Percentiles rank a stretch among this genome's conserved stretches.
phyloP scores from a whole-genome alignment of 1,140 invertebrate genomes.

The Oscheius sp. region DNA sequence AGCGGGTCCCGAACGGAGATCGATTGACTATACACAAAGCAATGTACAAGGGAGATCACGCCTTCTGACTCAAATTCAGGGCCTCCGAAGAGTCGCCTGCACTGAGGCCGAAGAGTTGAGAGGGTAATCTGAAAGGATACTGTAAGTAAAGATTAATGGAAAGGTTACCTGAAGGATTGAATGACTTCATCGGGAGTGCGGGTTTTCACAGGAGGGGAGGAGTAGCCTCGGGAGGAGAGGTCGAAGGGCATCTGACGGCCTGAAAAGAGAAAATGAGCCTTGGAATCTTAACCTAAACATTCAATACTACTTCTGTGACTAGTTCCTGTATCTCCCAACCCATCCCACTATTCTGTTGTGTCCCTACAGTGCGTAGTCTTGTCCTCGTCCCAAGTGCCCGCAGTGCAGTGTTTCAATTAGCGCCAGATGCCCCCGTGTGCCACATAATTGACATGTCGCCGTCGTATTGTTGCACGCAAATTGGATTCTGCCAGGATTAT shows the following conservation, averaged over 20 bases:
- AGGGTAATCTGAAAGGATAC: background rate
- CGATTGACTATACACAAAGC: no score
- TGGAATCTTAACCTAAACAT: no score
- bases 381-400: background rate
- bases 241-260: background rate
- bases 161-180: background rate
- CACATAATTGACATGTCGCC: slow-evolving; percentile 1
- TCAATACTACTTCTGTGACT: no score
- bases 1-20: no score
- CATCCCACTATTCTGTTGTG: background rate
- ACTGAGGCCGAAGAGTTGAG: background rate
- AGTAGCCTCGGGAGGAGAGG: background rate
- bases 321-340: no score
- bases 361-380: background rate
- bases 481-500: slow-evolving; percentile 12
- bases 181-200: background rate
- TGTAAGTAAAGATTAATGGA: background rate
- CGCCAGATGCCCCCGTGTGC: slow-evolving; percentile 3
- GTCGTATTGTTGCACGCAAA: slow-evolving; percentile 3
- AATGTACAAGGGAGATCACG: background rate
- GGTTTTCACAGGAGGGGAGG: background rate
- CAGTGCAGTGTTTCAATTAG: background rate
- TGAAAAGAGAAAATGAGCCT: background rate
- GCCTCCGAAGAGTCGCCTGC: background rate
- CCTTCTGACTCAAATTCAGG: background rate